Evolutionary conservation across 2,113 vertebrate genomes (phyloP), one percentile per base, ranked within the genome.

Genomic region (Chauna torquata): DNA sequence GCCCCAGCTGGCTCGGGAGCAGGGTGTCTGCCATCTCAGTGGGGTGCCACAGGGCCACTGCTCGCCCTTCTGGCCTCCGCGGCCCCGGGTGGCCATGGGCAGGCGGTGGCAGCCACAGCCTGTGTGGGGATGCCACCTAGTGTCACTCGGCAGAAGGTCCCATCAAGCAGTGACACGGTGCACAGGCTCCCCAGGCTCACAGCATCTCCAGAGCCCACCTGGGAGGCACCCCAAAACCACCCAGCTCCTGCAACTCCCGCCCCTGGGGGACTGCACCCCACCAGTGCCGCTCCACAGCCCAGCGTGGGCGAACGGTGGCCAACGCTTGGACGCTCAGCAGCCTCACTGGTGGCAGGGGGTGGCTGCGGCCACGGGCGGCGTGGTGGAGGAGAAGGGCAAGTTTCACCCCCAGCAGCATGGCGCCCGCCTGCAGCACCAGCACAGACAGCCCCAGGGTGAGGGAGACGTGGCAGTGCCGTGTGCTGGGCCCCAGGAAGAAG

Each of bases 401-500:
- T 84, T 96, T 96, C 3, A 76, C 96, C 30, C 98, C 87, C 2
- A 96, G 94, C 12, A 98, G 4, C 0, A 75, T 94, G 82, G 95
- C 98, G 49, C 32, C 88, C 7, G 96, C 86, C 81, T 98, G 97
- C 72, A 98, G 80, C 4, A 94, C 77, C 71, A 99, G 88, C 36
- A 97, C 8, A 0, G 76, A 12, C 9, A 96, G 72, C 44, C 98
- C 98, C 30, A 96, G 91, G 34, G 96, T 92, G 49, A 97, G 36
- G 58, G 91, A 68, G 12, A 74, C 28, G 64, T 47, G 89, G 96
- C 98, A 99, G 23, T 92, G 89, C 49, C 8, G 2, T 4, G 74
- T 77, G 12, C 22, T 14, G 59, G 45, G 27, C 23, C 12, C 5
- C 18, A 74, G 66, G 18, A 38, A 2, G 3, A 61, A 66, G 42